Conservation (phyloP, 2,113 vertebrate species). For the Pterocles orientalis region DNA sequence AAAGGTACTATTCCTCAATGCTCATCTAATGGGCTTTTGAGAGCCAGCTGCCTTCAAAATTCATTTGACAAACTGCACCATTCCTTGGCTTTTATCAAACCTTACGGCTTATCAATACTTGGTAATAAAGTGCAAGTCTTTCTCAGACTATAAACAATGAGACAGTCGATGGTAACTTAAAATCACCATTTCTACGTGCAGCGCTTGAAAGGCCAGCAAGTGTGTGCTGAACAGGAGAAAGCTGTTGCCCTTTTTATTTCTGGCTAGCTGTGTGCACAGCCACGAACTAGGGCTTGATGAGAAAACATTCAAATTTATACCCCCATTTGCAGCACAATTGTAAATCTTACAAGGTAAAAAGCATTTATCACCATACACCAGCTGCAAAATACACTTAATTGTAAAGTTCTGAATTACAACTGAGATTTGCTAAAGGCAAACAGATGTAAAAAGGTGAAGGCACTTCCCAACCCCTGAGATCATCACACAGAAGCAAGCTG, state of each 20-base stretch:
- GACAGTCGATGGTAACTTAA: neutral
- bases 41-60: neutral
- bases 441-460: neutral
- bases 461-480: neutral
- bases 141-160: neutral
- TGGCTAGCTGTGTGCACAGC: neutral
- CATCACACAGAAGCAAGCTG: neutral
- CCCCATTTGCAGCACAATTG: neutral
- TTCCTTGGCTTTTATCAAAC: neutral
- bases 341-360: neutral
- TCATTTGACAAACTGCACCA: neutral
- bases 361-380: neutral
- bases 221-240: fast-evolving
- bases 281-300: neutral
- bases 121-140: neutral
- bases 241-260: neutral
- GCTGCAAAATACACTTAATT: neutral
- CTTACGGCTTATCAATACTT: neutral
- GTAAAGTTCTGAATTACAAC: neutral
- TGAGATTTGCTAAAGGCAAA: neutral
- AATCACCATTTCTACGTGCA: neutral
- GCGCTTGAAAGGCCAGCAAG: neutral
- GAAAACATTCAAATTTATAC: neutral
- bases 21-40: neutral
- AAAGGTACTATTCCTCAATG: neutral